These are phyloP conservation scores for Aratinga solstitialis DNA, from an alignment of 2,797 vertebrate species.

Conservation along the genomic window DNA sequence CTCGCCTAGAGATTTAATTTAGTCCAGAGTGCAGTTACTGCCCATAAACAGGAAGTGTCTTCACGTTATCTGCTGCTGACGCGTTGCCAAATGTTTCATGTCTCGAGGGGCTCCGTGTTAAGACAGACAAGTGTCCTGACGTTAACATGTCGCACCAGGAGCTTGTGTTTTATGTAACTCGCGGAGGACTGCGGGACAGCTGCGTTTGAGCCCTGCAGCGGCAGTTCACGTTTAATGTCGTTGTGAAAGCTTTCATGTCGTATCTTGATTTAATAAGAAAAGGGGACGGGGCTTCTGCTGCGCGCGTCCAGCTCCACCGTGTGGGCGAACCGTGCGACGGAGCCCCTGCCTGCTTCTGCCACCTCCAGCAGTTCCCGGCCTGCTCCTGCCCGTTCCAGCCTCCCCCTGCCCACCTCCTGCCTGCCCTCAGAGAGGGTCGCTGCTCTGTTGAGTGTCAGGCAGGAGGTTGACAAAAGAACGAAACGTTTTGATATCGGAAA, in stretches of 20 bases:
- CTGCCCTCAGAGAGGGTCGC: no score
- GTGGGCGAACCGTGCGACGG: neutral
- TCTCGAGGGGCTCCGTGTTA: neutral
- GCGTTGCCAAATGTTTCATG: neutral
- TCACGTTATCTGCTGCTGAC: neutral
- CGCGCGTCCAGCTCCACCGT: constrained; percentile 49
- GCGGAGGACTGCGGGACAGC: neutral
- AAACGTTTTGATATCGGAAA: neutral
- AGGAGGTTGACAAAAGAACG: neutral
- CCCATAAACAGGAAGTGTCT: neutral
- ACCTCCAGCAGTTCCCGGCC: neutral
- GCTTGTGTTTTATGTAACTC: fast-evolving
- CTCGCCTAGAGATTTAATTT: neutral
- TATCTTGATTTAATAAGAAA: neutral
- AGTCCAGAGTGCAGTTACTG: neutral
- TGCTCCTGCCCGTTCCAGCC: neutral
- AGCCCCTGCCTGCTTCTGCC: neutral
- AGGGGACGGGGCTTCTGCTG: neutral
- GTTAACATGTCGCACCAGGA: neutral
- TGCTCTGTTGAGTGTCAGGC: neutral
- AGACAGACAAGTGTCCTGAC: fast-evolving
- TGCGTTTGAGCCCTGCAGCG: fast-evolving
- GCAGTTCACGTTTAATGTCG: neutral
- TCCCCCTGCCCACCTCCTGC: neutral
- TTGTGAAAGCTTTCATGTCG: neutral